These are phyloP conservation scores for Sarcophaga caerulescens DNA, from an alignment of 2,888 invertebrate genomes.

Conservation along the genomic window DNA sequence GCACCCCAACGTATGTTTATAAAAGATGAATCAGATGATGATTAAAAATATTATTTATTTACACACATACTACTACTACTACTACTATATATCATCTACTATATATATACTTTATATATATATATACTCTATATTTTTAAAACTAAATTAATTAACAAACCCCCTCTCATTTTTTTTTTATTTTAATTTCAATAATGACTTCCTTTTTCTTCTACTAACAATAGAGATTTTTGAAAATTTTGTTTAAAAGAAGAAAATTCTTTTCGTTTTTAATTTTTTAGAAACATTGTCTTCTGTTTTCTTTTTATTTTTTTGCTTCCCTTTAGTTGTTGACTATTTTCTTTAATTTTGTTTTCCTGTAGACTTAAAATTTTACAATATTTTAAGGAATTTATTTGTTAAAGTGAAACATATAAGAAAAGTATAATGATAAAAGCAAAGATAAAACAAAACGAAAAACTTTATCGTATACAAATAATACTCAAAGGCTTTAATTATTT, in stretches of 20 bases:
- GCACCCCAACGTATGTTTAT: slow-evolving; percentile 79
- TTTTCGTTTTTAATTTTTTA: not conserved
- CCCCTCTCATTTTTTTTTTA: not conserved
- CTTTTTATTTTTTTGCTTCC: not conserved
- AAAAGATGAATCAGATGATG: slow-evolving; percentile 67
- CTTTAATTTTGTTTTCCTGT: not conserved
- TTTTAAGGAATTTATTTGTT: not conserved
- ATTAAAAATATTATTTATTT: slow-evolving; percentile 55
- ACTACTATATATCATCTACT: slow-evolving; percentile 16
- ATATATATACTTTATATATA: slow-evolving; percentile 37
- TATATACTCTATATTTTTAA: slow-evolving; percentile 26
- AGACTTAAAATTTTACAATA: not conserved
- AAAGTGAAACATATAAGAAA: not conserved
- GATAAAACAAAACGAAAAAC: not conserved
- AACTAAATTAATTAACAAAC: slow-evolving; percentile 38
- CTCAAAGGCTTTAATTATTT: not conserved
- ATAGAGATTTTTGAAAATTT: slow-evolving; percentile 59
- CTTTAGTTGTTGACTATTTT: not conserved
- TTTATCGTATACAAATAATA: not conserved
- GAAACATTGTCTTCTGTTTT: not conserved
- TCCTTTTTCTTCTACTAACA: slow-evolving; percentile 51
- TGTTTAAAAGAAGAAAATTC: not conserved
- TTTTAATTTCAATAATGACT: slow-evolving; percentile 2
- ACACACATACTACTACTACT: slow-evolving; percentile 39
- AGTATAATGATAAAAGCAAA: not conserved